Evolutionary conservation across 2,797 vertebrate genomes (phyloP), one percentile per base, ranked within the genome.

Genomic region (Acestrorhynchus altus): DNA sequence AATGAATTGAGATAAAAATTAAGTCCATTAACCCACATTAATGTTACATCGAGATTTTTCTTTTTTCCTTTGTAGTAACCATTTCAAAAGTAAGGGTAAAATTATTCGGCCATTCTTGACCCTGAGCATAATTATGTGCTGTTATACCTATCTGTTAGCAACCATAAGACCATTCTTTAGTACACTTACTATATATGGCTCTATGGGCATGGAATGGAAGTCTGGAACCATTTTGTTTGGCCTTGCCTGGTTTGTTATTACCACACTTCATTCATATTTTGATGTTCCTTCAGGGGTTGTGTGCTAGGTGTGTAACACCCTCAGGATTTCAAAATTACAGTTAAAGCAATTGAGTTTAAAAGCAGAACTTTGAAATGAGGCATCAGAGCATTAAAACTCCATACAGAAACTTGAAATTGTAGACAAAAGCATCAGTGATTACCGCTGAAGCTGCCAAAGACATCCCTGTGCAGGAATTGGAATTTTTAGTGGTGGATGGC

Each of bases 291-390:
- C 83, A 82, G 68, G 83, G 78, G 83, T 86, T 85, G 81, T 87
- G 81, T 80, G 90, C 89, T 86, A 88, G 86, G 86, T 91, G 89
- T 91, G 92, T 83, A 91, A 86, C 74, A 66, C 68, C 69, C 56
- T 46, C 69, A 89, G 84, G 87, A 86, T 80, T 88, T 88, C 81
- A 81, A 88, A 91, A 89, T 87, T 52, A 68, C 80, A 90, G 90
- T 91, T 92, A 94, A 91, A 89, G 84, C 77, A 87, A 83, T 78
- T 93, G 85, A 90, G 31, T 44, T n/a, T 46, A 68, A 75, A 81
- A 49, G 47, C 2, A 35, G 2, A 35, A 6, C 6, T 35, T 35
- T 35, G 31, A 6, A 35, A 2, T 35, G 31, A 6, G 6, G 31
- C 31, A 35, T 35, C 31, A 35, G 31, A 35, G 31, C 78, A 80